These are phyloP conservation scores for Glomeris maerens DNA, from an alignment of 1,140 invertebrate species.

Conservation along the genomic window DNA sequence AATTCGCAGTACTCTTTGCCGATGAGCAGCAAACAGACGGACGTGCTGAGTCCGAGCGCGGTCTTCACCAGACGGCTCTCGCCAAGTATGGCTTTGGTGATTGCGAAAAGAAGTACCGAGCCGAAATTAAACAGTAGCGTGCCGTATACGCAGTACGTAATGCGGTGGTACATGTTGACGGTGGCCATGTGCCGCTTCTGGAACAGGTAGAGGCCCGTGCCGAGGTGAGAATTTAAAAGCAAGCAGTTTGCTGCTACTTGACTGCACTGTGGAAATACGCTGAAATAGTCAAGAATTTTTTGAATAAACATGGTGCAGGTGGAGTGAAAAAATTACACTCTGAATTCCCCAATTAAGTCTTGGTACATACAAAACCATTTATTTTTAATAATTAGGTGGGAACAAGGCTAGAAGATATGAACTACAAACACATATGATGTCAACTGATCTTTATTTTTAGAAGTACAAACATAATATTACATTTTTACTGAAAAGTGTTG, in stretches of 20 bases:
- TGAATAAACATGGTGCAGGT: slow-evolving; percentile 2
- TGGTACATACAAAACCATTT: not conserved
- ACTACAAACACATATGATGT: too few relatives aligned
- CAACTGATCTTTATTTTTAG: too few relatives aligned
- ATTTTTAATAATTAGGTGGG: too few relatives aligned
- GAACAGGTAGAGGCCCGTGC: slow-evolving; percentile 24
- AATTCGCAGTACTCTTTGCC: slow-evolving; percentile 42
- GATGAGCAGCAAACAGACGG: slow-evolving; percentile 40
- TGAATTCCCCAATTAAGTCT: not conserved
- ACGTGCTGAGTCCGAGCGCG: slow-evolving; percentile 42
- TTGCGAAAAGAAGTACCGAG: slow-evolving; percentile 53
- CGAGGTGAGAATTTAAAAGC: slow-evolving; percentile 27
- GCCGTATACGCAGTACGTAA: slow-evolving; percentile 40
- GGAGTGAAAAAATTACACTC: not conserved
- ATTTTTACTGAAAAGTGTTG: too few relatives aligned
- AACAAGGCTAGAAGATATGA: too few relatives aligned
- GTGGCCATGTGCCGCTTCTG: slow-evolving; percentile 19
- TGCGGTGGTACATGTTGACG: slow-evolving; percentile 13
- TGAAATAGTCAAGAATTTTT: slow-evolving; percentile 15
- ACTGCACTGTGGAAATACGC: slow-evolving; percentile 19
- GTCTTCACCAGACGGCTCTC: slow-evolving; percentile 43
- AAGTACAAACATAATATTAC: too few relatives aligned
- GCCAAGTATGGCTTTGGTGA: slow-evolving; percentile 48
- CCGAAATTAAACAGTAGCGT: slow-evolving; percentile 52
- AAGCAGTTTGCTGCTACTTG: slow-evolving; percentile 21